A percentile compares a stretch with the other conserved stretches of the same genome.
These are phyloP conservation scores for Drosophila sechellia DNA, from an alignment of 1,140 invertebrate genomes.

Conservation along the genomic window DNA sequence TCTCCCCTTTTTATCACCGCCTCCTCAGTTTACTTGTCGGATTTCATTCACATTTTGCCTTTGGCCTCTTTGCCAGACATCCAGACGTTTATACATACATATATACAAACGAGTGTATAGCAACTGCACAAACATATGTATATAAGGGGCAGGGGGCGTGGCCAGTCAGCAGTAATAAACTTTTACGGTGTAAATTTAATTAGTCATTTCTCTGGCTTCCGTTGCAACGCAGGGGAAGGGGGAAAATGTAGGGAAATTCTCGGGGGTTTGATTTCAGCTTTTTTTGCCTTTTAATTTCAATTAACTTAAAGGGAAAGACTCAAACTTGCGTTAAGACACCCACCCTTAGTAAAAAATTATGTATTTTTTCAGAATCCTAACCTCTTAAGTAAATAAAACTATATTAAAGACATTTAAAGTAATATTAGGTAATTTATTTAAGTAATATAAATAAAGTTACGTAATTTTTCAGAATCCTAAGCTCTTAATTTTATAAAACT, in stretches of 20 bases:
- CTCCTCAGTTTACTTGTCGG: conserved; percentile 55
- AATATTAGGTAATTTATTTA: too few relatives aligned
- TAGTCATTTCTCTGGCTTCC: conserved; percentile 80
- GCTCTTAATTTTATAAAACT: too few relatives aligned
- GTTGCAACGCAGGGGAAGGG: conserved; percentile 41
- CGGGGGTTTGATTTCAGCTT: conserved; percentile 51
- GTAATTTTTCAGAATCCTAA: background rate
- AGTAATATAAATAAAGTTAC: too few relatives aligned
- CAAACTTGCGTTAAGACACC: background rate
- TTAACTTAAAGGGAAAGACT: conserved; percentile 26
- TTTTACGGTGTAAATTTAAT: conserved; percentile 80
- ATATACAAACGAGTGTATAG: background rate
- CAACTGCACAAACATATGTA: background rate
- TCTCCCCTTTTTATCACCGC: conserved; percentile 24
- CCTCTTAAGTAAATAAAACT: too few relatives aligned
- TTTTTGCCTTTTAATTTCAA: conserved; percentile 42
- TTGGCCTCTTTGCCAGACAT: conserved; percentile 45
- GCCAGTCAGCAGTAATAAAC: conserved; percentile 75
- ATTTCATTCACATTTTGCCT: conserved; percentile 68
- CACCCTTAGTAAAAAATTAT: background rate
- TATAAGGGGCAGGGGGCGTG: conserved; percentile 30
- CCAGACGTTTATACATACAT: conserved; percentile 4
- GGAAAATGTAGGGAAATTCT: conserved; percentile 6
- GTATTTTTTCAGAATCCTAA: background rate
- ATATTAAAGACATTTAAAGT: background rate